Evolutionary conservation across 2,888 invertebrate genomes (phyloP).

Genomic region (Rosalia funebris): DNA sequence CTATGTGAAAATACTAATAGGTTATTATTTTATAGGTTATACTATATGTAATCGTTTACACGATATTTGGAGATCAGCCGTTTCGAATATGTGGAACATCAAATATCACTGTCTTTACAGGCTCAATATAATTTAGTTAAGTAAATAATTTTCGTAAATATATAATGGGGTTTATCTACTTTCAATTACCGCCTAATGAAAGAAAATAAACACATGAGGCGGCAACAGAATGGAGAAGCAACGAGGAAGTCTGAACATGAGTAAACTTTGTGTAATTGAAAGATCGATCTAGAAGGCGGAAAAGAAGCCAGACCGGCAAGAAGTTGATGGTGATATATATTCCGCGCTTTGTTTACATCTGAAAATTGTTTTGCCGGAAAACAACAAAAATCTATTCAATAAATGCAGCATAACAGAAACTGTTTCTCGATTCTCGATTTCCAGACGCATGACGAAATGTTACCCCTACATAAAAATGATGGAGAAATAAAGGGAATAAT

Average conservation of each 20-base stretch:
- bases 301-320: slow-evolving; percentile 25
- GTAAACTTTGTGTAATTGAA: slow-evolving; percentile 31
- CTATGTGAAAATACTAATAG: no score
- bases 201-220: not conserved
- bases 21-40: no score
- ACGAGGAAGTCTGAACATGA: slow-evolving; percentile 25
- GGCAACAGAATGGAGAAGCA: slow-evolving; percentile 2
- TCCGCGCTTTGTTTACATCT: slow-evolving; percentile 33
- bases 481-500: slow-evolving; percentile 9
- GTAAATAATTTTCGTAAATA: no score
- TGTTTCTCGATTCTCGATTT: slow-evolving; percentile 4
- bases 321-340: slow-evolving; percentile 31
- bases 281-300: slow-evolving; percentile 31
- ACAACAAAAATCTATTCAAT: slow-evolving; percentile 30
- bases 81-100: no score
- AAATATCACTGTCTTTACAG: no score
- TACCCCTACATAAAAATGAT: slow-evolving; percentile 4
- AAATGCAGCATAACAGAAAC: slow-evolving; percentile 18
- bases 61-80: no score
- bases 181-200: not conserved
- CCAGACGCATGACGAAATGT: slow-evolving; percentile 8
- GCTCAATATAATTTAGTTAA: no score
- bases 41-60: no score
- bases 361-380: slow-evolving; percentile 33
- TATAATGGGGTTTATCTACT: not conserved